Base-by-base conservation (phyloP, 1,140 invertebrate genomes). In the Sycophila sp. region DNA sequence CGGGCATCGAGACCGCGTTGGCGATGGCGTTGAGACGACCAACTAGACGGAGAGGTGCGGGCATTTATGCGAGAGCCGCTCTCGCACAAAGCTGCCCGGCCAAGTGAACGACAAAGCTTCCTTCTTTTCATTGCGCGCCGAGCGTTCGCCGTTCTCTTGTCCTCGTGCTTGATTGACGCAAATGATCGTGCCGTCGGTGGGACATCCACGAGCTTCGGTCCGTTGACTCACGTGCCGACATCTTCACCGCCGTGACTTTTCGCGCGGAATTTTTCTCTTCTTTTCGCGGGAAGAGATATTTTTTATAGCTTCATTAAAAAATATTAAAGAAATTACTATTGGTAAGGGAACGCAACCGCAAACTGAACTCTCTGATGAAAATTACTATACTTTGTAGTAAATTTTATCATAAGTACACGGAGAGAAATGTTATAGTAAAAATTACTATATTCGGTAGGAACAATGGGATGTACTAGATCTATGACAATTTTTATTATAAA, bases 141-240 rank as follows among this genome's bases (percentile, higher is more conserved):
- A 42, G 15, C 24, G 60, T 7, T 13, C 28, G 30, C 59, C 30
- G 26, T 47, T 36, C 62, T 65, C 19, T 65, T 53, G 62, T 53
- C 62, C 62, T 65, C 62, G 62, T 65, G 47, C 62, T 53, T 65
- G 62, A 65, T 65, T 65, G 62, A 22, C 40, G 34, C 32, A 53
- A 65, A 53, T 38, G 40, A 63, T 63, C 34, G 19, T 13, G 24
- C 11, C 13, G 26, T 15, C 7, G 19, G 24, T n/a, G 24, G 28
- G 19, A 24, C 47, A 42, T 15, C n/a, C n/a, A n/a, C n/a, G 47
- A 51, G 49, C 17, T 4, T 53, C 26, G 19, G 6, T 53, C 26
- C 49, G 15, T 53, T 53, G 26, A 53, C 49, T 53, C 49, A 30
- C 6, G 11, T n/a, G 11, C 38, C n/a, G n/a, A n/a, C n/a, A n/a